Base-by-base conservation (phyloP, 2,113 vertebrate genomes). In the Cyprinodon variegatus region DNA sequence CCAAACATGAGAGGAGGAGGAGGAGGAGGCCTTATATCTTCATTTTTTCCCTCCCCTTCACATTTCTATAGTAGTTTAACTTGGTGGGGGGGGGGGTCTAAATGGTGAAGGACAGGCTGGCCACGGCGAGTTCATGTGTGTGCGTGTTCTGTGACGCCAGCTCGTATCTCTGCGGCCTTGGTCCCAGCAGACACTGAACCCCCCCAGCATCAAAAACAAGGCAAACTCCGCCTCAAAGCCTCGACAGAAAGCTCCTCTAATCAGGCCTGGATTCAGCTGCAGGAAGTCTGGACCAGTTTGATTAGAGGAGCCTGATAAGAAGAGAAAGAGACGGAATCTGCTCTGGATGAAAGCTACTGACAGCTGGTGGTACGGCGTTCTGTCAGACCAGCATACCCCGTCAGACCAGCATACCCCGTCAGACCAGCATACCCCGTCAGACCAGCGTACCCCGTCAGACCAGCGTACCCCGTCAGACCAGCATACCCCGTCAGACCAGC, bases 131-230 rank as follows among this genome's bases (percentile, higher is more conserved):
- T 74, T 46, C 11, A 6, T 63, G 57, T 76, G 70, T 76, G 72
- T 70, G 29, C 29, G 61, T 20, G 12, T 20, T 40, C 57, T 41
- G 45, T 77, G 73, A 79, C 22, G 64, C 65, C 72, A 71, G 70
- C 70, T 68, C 65, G 22, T 71, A 74, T 82, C 61, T 0, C 39
- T 13, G 45, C 43, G 72, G 80, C 78, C 85, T 86, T 85, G 76
- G 70, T 64, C 43, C 59, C 45, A 61, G 53, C 4, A 68, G 73
- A 78, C 84, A 68, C 57, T 79, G 68, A 84, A 68, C 77, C 61
- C 73, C 83, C 53, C 40, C 59, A 82, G 78, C 61, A 40, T 10
- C 69, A 22, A 79, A 76, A 86, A 88, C 73, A 82, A 76, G 65
- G 72, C 6, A 71, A 68, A 73, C 40, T n/a, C 41, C 60, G 61